Evolutionary conservation across 23 tunicate species (phyloP).

Genomic region (Styela plicata): DNA sequence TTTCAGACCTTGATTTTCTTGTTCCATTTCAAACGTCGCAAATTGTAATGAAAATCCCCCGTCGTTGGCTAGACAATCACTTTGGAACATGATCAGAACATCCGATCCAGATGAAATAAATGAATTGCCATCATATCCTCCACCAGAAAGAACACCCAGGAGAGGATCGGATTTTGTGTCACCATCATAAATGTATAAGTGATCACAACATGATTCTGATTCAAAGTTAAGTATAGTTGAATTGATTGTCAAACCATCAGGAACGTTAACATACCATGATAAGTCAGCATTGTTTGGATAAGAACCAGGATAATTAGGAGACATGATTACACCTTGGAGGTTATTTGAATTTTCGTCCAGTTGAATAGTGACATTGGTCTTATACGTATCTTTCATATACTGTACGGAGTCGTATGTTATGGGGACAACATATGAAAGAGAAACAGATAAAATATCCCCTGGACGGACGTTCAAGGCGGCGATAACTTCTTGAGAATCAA

Average conservation of each 20-base stretch:
- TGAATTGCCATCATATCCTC: not conserved
- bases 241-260: not conserved
- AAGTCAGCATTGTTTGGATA: constrained; percentile 24
- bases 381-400: not conserved
- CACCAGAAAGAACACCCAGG: constrained; percentile 6
- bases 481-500: not conserved
- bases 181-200: constrained; percentile 25
- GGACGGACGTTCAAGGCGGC: constrained; percentile 13
- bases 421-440: constrained; percentile 7
- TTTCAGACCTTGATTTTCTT: not conserved
- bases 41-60: constrained; percentile 27
- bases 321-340: constrained; percentile 2
- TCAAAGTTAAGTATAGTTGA: not conserved
- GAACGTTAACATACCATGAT: constrained; percentile 17
- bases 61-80: not conserved
- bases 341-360: constrained; percentile 5
- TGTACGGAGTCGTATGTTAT: not conserved
- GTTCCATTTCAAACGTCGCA: not conserved
- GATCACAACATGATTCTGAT: constrained; percentile 16
- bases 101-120: constrained; percentile 1
- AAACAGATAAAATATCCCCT: constrained; percentile 9
- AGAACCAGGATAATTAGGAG: constrained; percentile 23
- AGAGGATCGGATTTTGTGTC: not conserved
- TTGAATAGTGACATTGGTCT: constrained; percentile 6
- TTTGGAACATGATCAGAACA: constrained; percentile 10